Evolutionary conservation across 2,113 vertebrate genomes (phyloP).

Genomic region (Peromyscus leucopus): DNA sequence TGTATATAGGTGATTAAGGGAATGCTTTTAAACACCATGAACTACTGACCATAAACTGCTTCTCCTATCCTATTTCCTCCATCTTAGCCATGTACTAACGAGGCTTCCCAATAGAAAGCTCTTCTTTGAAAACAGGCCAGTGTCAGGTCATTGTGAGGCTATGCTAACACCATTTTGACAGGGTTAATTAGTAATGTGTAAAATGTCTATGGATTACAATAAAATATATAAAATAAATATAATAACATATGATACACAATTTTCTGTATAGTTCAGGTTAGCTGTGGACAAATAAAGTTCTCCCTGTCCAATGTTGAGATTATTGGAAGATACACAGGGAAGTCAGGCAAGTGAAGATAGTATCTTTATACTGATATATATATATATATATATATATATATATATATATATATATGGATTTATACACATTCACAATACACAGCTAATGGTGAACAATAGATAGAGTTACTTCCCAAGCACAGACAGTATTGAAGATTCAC

Average conservation of each 20-base stretch:
- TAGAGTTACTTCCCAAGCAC: neutral
- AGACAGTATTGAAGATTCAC: neutral
- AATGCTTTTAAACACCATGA: neutral
- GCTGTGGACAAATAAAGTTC: neutral
- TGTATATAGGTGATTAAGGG: neutral
- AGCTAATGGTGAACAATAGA: neutral
- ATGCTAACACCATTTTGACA: neutral
- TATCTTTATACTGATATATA: neutral
- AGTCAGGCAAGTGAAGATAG: neutral
- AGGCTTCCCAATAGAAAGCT: neutral
- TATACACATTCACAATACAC: neutral
- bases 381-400: too few species aligned
- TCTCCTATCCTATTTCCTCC: neutral
- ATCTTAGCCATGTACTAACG: neutral
- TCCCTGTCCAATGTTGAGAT: neutral
- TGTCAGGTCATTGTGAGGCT: neutral
- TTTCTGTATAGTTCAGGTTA: neutral
- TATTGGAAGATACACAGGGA: neutral
- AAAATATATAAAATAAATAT: neutral
- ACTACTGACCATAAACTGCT: neutral
- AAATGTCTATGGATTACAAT: neutral
- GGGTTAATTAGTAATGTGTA: neutral
- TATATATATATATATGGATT: neutral
- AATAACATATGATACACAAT: neutral
- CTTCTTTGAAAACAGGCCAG: fast-evolving